Evolutionary conservation across 1,140 invertebrate species (phyloP), one percentile per base, ranked within the genome.

Genomic region (Campoletis sonorensis): DNA sequence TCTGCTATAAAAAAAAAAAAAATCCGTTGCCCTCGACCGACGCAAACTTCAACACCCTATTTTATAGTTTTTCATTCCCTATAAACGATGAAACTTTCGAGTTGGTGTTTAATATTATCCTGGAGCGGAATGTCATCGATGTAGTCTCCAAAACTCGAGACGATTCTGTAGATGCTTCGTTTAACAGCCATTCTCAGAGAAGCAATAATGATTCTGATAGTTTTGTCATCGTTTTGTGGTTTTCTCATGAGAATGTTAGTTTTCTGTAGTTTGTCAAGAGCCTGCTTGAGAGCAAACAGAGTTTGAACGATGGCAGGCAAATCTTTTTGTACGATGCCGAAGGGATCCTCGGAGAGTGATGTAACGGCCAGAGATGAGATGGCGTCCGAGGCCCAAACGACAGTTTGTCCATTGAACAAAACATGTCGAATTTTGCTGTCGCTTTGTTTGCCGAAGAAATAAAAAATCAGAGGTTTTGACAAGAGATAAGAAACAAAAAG

Each of bases 251-350:
- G 92, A 37, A 94, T 89, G 54, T 94, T 93, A 51, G 94, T 92
- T 88, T 95, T 96, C 85, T 94, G 93, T 37, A 96, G 85, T 88
- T 95, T 96, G 79, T 97, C 96, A 45, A 96, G 84, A 83, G 93
- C 93, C 51, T 93, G 92, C 84, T 96, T 96, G 0, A 97, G 90
- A 64, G 92, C 92, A 5, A 96, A 86, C 1, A 97, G 85, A 10
- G 93, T 86, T 64, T 93, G 93, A 51, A 97, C 94, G n/a, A 97
- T 94, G 23, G 89, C 85, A 13, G 95, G 90, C 33, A 97, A 89
- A 90, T 96, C 95, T 88, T 95, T 95, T 86, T 97, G 96, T 5
- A 96, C 95, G 68, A 97, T 94, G 61, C 96, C 96, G 91, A 94
- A 97, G 79, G 93, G 93, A 90, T 97, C 96, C 91, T 97, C 96